Conservation (phyloP, 2,797 vertebrate genomes). For the Aratinga solstitialis region DNA sequence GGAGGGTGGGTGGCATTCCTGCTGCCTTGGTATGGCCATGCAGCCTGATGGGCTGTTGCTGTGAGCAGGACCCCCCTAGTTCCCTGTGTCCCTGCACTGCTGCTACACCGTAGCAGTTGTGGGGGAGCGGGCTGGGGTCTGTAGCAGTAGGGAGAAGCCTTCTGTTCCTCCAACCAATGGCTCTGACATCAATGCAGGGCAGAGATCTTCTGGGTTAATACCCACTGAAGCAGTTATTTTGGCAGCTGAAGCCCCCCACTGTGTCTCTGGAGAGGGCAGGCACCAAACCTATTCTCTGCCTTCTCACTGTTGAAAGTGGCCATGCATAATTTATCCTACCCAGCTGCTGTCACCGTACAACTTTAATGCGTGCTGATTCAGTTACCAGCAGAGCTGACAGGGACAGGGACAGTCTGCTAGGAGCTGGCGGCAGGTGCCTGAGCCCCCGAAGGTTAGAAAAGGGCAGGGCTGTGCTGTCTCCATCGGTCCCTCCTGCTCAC, state of each 20-base stretch:
- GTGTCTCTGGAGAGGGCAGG: not conserved
- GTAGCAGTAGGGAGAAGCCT: not conserved
- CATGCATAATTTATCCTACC: slow-evolving; percentile 73
- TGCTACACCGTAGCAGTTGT: accelerated
- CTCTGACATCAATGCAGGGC: not conserved
- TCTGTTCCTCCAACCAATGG: not conserved
- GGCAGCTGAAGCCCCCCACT: not conserved
- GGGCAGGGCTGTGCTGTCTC: not conserved
- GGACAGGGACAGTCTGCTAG: not conserved
- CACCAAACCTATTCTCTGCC: slow-evolving; percentile 3
- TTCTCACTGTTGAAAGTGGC: slow-evolving; percentile 26
- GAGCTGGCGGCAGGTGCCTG: slow-evolving; percentile 27
- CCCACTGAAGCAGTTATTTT: not conserved
- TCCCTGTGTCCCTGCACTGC: not conserved
- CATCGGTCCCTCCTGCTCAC: slow-evolving; percentile 6
- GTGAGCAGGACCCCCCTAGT: not conserved
- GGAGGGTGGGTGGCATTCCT: not conserved
- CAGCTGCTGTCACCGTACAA: slow-evolving; percentile 45
- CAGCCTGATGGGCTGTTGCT: not conserved
- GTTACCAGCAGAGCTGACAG: slow-evolving; percentile 50
- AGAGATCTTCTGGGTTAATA: not conserved
- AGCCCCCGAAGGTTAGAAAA: slow-evolving; percentile 60
- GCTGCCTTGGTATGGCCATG: not conserved
- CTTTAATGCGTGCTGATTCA: slow-evolving; percentile 30
- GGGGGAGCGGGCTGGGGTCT: not conserved